phyloP scores from a whole-genome alignment of 2,888 invertebrate species.

The Odontocolon sp. region DNA sequence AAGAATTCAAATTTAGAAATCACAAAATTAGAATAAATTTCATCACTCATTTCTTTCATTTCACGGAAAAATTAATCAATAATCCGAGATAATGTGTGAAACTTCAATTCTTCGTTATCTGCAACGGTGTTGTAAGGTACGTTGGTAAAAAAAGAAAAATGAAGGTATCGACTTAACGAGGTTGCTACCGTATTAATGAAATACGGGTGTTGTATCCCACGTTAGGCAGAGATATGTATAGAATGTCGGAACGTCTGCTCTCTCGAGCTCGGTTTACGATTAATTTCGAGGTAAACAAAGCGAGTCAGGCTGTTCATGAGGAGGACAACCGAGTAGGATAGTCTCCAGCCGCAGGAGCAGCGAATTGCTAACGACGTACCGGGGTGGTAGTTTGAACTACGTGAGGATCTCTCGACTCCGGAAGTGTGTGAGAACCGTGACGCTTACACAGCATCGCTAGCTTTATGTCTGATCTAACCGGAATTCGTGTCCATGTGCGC shows the following conservation, averaged over 20 bases:
- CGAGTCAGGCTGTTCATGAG: background rate
- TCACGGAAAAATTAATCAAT: too few species aligned
- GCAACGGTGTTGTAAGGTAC: too few species aligned
- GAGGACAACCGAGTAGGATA: background rate
- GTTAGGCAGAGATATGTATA: background rate
- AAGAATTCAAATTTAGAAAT: too few species aligned
- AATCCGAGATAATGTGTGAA: too few species aligned
- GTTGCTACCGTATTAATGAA: background rate
- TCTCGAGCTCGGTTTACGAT: conserved; percentile 12
- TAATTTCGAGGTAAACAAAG: conserved; percentile 21
- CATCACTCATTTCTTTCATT: too few species aligned
- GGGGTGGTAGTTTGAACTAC: background rate
- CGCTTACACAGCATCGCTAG: background rate
- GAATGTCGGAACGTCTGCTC: background rate
- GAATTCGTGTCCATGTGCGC: too few species aligned
- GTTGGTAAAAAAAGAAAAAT: too few species aligned
- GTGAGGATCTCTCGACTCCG: background rate
- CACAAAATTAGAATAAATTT: too few species aligned
- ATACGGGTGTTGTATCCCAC: background rate
- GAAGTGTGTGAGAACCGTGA: background rate
- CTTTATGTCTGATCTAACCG: too few species aligned
- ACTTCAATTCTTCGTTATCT: too few species aligned
- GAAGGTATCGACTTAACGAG: too few species aligned
- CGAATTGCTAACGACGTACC: background rate
- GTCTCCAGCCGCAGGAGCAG: background rate